These are phyloP conservation scores for Ploceus nigricollis DNA, from an alignment of 2,113 vertebrate species.

Conservation along the genomic window DNA sequence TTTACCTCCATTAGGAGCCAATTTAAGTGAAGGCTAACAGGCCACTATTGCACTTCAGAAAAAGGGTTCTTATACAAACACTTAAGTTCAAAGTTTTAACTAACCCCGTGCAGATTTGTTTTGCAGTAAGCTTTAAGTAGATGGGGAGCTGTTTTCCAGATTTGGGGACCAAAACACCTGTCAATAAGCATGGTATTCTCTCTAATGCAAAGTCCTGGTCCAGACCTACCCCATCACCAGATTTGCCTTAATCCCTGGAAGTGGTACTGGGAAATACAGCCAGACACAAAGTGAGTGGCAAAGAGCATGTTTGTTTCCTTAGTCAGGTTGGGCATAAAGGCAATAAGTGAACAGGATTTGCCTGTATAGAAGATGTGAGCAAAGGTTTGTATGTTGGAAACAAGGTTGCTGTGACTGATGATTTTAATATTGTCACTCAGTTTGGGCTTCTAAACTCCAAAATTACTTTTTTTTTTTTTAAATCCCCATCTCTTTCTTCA, in stretches of 20 bases:
- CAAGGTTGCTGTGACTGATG: slow-evolving; percentile 35
- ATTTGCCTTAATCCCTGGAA: not conserved
- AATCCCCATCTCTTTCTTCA: not conserved
- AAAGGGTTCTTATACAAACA: not conserved
- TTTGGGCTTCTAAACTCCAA: not conserved
- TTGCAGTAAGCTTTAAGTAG: not conserved
- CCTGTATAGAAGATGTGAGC: not conserved
- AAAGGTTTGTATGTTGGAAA: not conserved
- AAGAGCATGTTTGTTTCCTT: not conserved
- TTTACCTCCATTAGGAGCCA: not conserved
- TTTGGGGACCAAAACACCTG: not conserved
- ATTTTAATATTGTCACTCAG: slow-evolving; percentile 46
- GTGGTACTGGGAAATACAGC: not conserved
- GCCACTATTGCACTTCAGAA: not conserved
- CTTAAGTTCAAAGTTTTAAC: not conserved
- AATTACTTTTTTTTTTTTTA: too few relatives aligned
- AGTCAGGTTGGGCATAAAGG: not conserved
- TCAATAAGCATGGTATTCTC: not conserved
- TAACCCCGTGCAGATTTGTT: not conserved
- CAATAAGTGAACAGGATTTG: not conserved
- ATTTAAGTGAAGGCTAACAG: not conserved
- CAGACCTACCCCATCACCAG: not conserved
- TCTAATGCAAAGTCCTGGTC: not conserved
- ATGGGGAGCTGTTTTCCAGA: not conserved
- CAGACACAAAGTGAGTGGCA: not conserved